Base-by-base conservation (phyloP, 37 sponge, comb jelly and placozoan genomes). In the Theonella swinhoei region DNA sequence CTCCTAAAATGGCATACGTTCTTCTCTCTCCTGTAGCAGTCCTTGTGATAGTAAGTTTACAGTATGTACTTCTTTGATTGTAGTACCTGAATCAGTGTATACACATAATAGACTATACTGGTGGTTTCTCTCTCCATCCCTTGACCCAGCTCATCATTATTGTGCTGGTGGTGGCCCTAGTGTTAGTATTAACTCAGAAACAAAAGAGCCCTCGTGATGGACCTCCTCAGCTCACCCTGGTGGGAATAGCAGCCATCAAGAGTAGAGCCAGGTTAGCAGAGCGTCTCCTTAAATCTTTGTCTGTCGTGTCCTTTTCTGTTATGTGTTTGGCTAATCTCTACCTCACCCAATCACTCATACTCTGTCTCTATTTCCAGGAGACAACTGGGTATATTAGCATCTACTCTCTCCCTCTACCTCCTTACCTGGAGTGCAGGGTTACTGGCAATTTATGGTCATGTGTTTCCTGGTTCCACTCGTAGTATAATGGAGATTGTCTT, bases 1-100 rank as follows among this genome's bases (percentile, higher is more conserved):
- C 42, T 23, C 0, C 8, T 2, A 31, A 59, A 1, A 39, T 39
- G n/a, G 73, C 72, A 36, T 62, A 42, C 62, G 74, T 25, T 0
- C 72, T 70, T 38, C 72, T 82, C 14, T 42, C 39, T 39, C 82
- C 82, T 28, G 73, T 61, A 24, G 1, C 59, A 1, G 31, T 73
- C 1, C 82, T 82, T 31, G n/a, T 82, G 20, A 4, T 62, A 37
- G 82, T 82, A 42, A 80, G 80, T 26, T n/a, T n/a, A n/a, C n/a
- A n/a, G n/a, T n/a, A n/a, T n/a, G n/a, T n/a, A n/a, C n/a, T n/a
- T n/a, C n/a, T n/a, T n/a, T n/a, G n/a, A n/a, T n/a, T n/a, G n/a
- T n/a, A n/a, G n/a, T n/a, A n/a, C n/a, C n/a, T n/a, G n/a, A n/a
- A n/a, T n/a, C n/a, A n/a, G n/a, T n/a, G n/a, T n/a, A n/a, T n/a